These are phyloP conservation scores for Tribolium freemani DNA, from an alignment of 2,888 invertebrate species.

Conservation along the genomic window DNA sequence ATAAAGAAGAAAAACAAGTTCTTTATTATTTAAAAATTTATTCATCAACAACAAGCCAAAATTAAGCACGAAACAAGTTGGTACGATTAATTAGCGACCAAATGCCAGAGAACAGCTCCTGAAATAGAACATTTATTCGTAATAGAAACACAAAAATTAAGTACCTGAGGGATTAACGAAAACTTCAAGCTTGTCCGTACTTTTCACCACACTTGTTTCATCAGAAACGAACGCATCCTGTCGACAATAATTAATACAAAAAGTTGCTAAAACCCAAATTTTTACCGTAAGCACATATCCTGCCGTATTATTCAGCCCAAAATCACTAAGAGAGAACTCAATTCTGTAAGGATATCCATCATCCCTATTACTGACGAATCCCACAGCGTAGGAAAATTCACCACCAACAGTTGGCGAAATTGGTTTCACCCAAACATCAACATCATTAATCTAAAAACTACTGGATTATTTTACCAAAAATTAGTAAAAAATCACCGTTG, in stretches of 20 bases:
- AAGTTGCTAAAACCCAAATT: background rate
- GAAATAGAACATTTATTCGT: background rate
- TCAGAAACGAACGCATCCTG: background rate
- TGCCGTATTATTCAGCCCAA: conserved; percentile 1
- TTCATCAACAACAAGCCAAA: too few species aligned
- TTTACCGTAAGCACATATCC: conserved; percentile 4
- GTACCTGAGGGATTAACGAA: background rate
- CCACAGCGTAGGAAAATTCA: conserved; percentile 69
- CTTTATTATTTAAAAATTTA: too few species aligned
- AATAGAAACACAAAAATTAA: background rate
- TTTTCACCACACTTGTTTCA: background rate
- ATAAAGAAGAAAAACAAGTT: too few species aligned
- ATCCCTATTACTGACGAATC: conserved; percentile 70
- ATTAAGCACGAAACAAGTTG: too few species aligned
- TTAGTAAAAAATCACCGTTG: background rate
- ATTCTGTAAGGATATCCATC: conserved; percentile 68
- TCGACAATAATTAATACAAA: background rate
- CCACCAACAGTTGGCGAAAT: conserved; percentile 64
- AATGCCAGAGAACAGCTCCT: background rate
- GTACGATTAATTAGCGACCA: background rate
- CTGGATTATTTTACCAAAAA: background rate
- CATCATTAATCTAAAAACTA: conserved; percentile 55
- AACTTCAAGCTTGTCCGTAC: background rate
- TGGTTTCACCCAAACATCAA: conserved; percentile 74
- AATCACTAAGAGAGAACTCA: conserved; percentile 57